Evolutionary conservation across 2,888 invertebrate genomes (phyloP), one percentile per base, ranked within the genome.

Genomic region (Flexamia atlantica): DNA sequence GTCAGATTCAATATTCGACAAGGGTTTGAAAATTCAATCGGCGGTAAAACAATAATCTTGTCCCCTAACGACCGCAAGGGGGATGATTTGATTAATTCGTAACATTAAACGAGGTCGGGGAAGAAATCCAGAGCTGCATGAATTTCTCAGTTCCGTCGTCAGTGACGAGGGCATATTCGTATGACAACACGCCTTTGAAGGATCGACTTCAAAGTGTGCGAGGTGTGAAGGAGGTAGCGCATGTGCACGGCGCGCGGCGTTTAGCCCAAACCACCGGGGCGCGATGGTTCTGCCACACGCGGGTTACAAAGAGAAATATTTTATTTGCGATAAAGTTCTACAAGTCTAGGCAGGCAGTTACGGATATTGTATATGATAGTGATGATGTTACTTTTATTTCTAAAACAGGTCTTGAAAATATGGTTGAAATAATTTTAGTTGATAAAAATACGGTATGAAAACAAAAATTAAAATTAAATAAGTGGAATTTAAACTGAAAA

Each of bases 121-220:
- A 40, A 72, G 50, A 76, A 76, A 50, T 1, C 30, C 76, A 76
- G 46, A 20, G 46, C 40, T 36, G 76, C 76, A 46, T 76, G 40
- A 50, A 50, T 40, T 25, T 72, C 25, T 28, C 50, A n/a, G 50
- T 76, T 46, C 42, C 72, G 72, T 70, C 70, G 70, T 72, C 40
- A 32, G n/a, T 40, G 72, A 40, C 32, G 42, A 72, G 42, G 42
- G 72, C 72, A 72, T 42, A 72, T 70, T 70, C 70, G 32, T 70
- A 70, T 70, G 42, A 72, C 46, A 25, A 50, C 46, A 42, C 14
- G 10, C 46, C 46, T 76, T 76, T 76, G 50, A 76, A 50, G 20
- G 72, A 72, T 7, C 3, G 76, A 70, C 70, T 36, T 70, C 70
- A 70, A 70, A 70, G 70, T 23, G 40, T 40, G 20, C n/a, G 64